Base-by-base conservation (phyloP, 1,140 invertebrate species). In the Neodiprion pinetum region DNA sequence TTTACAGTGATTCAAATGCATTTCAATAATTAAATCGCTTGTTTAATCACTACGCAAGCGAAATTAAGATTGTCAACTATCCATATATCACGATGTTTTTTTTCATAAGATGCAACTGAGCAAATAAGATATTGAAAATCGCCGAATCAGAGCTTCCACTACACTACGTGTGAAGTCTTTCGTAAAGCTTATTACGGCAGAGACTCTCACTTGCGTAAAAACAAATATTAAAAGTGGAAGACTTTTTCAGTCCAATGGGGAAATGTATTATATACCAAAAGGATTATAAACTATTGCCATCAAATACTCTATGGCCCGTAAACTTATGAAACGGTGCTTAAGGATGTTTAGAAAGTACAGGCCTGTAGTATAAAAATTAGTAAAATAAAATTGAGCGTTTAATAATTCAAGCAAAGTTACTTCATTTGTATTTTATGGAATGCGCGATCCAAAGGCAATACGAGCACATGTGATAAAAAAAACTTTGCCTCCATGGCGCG, bases 1-100 rank as follows among this genome's bases (percentile, higher is more conserved):
- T 40, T 40, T 40, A 74, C 49, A 71, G 21, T 69, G 23, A 47
- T 47, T 69, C 9, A 71, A 73, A 17, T 67, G 67, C 3, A 70
- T 65, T 70, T 61, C 53, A 40, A 40, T 40, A 5, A 40, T 40
- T 5, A 40, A 40, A 40, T 40, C 5, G 28, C 28, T 40, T 5
- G 28, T 40, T 40, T 3, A 40, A 40, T 40, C 28, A 40, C 28
- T 40, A 40, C 2, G 28, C 28, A 40, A 40, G 28, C 28, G 5
- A 40, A 40, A 40, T 1, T 40, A 40, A 40, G 28, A 40, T 40
- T 40, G 28, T 40, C 28, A 40, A 40, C 28, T 40, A 40, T 40
- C 5, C 28, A 40, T 40, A 40, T 40, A 40, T 40, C 28, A 40
- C 28, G 28, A 5, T 40, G 1, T 40, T 40, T 40, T 40, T 40